A percentile compares a stretch with the other conserved stretches of the same genome.
Evolutionary conservation across 92 coral and sea anemone species (phyloP).

Genomic region (Phenganax marumi): DNA sequence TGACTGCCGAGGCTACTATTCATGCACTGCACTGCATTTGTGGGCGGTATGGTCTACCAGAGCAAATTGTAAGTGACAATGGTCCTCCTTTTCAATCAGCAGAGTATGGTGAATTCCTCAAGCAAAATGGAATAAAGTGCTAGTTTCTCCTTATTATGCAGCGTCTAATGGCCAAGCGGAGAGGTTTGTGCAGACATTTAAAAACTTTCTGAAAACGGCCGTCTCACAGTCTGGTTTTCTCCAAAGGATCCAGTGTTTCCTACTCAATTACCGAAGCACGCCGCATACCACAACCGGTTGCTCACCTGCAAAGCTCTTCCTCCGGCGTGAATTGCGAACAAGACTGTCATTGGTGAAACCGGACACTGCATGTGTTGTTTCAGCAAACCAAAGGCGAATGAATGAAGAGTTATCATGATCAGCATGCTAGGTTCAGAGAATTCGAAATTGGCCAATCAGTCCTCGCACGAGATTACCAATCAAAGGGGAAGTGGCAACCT

Average conservation of each 20-base stretch:
- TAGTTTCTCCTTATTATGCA: background rate
- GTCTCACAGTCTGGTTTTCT: slow-evolving; percentile 17
- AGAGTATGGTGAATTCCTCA: slow-evolving; percentile 47
- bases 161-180: slow-evolving; percentile 14
- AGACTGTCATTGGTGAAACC: background rate
- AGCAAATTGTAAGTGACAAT: slow-evolving; percentile 50
- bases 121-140: slow-evolving; percentile 42
- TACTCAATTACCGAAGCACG: slow-evolving; percentile 53
- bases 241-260: slow-evolving; percentile 48
- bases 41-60: slow-evolving; percentile 49
- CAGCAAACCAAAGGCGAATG: background rate
- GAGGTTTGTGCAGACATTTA: slow-evolving; percentile 8
- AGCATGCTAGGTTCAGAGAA: slow-evolving; percentile 31
- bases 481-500: slow-evolving; percentile 32
- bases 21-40: background rate
- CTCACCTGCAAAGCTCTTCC: background rate
- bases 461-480: slow-evolving; percentile 29
- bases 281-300: slow-evolving; percentile 40
- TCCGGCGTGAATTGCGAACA: background rate
- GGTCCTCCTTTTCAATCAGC: slow-evolving; percentile 55
- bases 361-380: background rate
- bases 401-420: background rate
- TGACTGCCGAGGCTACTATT: background rate
- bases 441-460: slow-evolving; percentile 13
- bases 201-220: background rate